phyloP scores from a whole-genome alignment of 2,888 invertebrate species.

The Ectemnius cavifrons region DNA sequence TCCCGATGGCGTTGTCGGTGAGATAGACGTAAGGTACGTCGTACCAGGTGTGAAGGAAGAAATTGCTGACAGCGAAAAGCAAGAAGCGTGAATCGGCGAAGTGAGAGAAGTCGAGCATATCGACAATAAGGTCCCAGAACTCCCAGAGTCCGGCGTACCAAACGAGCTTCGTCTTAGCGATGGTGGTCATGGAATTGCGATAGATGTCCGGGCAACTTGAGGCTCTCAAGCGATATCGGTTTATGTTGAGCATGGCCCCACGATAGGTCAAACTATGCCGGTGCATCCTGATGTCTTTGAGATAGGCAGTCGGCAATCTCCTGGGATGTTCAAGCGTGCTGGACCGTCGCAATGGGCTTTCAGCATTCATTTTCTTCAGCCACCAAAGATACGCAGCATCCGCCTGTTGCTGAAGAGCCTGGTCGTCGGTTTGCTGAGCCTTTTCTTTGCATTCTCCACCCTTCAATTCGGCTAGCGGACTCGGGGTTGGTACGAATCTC shows the following conservation, averaged over 20 bases:
- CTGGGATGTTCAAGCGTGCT: slow-evolving; percentile 74
- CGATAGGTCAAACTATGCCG: slow-evolving; percentile 89
- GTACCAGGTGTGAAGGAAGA: slow-evolving; percentile 94
- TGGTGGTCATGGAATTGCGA: slow-evolving; percentile 90
- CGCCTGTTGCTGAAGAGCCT: slow-evolving; percentile 52
- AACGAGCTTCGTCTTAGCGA: slow-evolving; percentile 88
- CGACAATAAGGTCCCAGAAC: slow-evolving; percentile 86
- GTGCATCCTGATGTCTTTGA: slow-evolving; percentile 87
- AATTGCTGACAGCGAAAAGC: slow-evolving; percentile 91
- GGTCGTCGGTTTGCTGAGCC: slow-evolving; percentile 34
- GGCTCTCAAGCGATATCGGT: slow-evolving; percentile 87
- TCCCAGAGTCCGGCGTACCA: slow-evolving; percentile 88
- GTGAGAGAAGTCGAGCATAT: slow-evolving; percentile 90
- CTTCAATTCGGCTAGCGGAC: slow-evolving; percentile 70
- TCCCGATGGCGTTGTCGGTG: slow-evolving; percentile 87
- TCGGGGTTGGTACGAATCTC: slow-evolving; percentile 71
- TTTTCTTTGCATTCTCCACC: slow-evolving; percentile 39
- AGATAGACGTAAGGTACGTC: slow-evolving; percentile 96
- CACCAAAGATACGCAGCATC: slow-evolving; percentile 81
- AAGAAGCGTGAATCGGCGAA: slow-evolving; percentile 87
- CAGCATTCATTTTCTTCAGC: slow-evolving; percentile 79
- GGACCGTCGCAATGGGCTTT: slow-evolving; percentile 74
- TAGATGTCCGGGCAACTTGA: slow-evolving; percentile 95
- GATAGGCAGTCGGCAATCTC: slow-evolving; percentile 83
- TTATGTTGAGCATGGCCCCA: slow-evolving; percentile 92